These are phyloP conservation scores for Pterobdella sp. DNA, from an alignment of 2,888 invertebrate species.

Conservation along the genomic window DNA sequence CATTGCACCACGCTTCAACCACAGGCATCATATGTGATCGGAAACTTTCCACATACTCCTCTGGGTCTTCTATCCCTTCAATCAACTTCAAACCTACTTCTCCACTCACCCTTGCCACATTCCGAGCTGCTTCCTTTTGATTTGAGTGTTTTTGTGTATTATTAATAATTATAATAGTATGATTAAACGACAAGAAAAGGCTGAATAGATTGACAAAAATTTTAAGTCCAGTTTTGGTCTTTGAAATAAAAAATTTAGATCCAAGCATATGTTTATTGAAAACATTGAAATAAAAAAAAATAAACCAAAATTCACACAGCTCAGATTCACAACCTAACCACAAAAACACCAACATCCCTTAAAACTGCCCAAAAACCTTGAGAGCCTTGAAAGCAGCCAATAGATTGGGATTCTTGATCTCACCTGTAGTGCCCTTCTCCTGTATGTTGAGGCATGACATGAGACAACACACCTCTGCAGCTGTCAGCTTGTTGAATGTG, in stretches of 20 bases:
- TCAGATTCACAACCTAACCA: not conserved
- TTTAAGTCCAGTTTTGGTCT: too few relatives aligned
- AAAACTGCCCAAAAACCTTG: slow-evolving; percentile 56
- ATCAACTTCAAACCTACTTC: slow-evolving; percentile 32
- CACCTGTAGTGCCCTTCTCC: slow-evolving; percentile 74
- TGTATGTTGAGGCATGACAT: slow-evolving; percentile 55
- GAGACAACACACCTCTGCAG: slow-evolving; percentile 59
- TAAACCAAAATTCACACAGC: not conserved
- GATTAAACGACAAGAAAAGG: too few relatives aligned
- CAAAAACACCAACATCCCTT: not conserved
- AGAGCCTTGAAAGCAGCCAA: slow-evolving; percentile 78
- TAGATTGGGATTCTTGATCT: slow-evolving; percentile 75
- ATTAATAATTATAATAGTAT: too few relatives aligned
- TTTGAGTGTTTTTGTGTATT: not conserved
- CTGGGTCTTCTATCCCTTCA: slow-evolving; percentile 52
- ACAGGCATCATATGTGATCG: slow-evolving; percentile 94
- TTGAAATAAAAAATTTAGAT: too few relatives aligned
- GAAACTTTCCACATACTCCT: slow-evolving; percentile 80
- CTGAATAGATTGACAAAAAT: too few relatives aligned
- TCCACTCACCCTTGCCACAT: not conserved
- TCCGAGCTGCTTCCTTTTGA: not conserved
- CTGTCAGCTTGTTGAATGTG: slow-evolving; percentile 73
- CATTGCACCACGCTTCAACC: slow-evolving; percentile 89
- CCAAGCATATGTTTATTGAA: not conserved
- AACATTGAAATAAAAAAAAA: too few relatives aligned